A percentile compares a stretch with the other conserved stretches of the same genome.
These are phyloP conservation scores for Brotogeris chrysoptera DNA, from an alignment of 2,797 vertebrate genomes.

Conservation along the genomic window DNA sequence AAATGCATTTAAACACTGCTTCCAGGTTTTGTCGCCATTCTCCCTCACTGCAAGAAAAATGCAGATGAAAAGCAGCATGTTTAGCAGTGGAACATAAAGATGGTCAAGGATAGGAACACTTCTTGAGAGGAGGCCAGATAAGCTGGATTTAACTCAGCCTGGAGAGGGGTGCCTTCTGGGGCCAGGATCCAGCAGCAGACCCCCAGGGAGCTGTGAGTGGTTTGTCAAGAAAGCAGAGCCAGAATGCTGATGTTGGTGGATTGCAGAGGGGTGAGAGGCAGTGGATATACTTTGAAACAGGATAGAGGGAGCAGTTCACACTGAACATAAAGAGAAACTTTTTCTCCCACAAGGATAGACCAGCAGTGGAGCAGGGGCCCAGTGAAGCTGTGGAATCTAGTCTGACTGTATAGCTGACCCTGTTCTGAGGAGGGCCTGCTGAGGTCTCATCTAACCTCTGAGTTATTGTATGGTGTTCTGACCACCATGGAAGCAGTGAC, in stretches of 20 bases:
- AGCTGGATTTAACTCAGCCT: neutral
- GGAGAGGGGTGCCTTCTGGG: neutral
- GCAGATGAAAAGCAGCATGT: neutral
- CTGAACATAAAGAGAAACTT: neutral
- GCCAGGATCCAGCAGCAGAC: neutral
- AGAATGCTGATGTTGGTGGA: neutral
- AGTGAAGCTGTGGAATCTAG: neutral
- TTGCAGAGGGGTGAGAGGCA: neutral
- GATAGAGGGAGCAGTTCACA: neutral
- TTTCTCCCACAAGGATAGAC: neutral
- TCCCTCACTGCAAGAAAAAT: neutral
- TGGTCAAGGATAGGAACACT: neutral
- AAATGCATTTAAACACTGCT: neutral
- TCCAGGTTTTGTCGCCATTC: neutral
- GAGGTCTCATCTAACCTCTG: neutral
- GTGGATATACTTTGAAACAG: neutral
- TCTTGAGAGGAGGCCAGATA: neutral
- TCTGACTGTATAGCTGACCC: neutral
- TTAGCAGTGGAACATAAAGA: neutral
- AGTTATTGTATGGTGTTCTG: neutral
- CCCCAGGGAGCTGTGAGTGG: neutral
- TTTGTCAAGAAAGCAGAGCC: neutral
- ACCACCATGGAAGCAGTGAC: neutral
- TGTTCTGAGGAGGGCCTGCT: neutral
- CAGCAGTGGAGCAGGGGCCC: neutral